Conservation (phyloP, 2,888 invertebrate species). For the Chrysolina haemoptera region DNA sequence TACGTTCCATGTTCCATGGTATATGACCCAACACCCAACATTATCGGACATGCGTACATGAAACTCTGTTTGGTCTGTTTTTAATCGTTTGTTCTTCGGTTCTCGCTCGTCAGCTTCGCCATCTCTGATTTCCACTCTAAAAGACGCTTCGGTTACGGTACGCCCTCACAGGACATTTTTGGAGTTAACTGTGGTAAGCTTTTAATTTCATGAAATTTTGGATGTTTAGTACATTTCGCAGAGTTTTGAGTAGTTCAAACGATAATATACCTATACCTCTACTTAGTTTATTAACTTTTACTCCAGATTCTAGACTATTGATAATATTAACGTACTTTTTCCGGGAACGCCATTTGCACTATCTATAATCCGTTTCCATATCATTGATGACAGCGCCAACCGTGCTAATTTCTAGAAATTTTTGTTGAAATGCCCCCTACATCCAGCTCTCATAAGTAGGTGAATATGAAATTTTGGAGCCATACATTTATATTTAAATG, state of each 20-base stretch:
- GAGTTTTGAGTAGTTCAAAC: not conserved
- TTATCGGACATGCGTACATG: constrained; percentile 15
- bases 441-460: constrained; percentile 65
- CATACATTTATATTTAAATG: not conserved
- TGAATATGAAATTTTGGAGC: constrained; percentile 36
- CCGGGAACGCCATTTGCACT: constrained; percentile 59
- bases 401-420: constrained; percentile 79
- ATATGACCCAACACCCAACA: not conserved
- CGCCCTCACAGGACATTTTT: constrained; percentile 75
- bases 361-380: constrained; percentile 55
- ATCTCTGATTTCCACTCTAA: constrained; percentile 68
- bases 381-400: constrained; percentile 80
- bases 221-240: constrained; percentile 25
- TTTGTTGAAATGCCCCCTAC: constrained; percentile 79
- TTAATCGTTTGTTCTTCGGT: constrained; percentile 13
- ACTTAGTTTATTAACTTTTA: not conserved
- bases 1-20: no score
- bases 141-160: constrained; percentile 70
- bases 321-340: constrained; percentile 46
- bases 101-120: constrained; percentile 67
- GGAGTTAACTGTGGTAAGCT: constrained; percentile 69
- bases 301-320: constrained; percentile 26
- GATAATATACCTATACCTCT: not conserved
- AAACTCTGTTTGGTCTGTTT: no score
- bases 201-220: constrained; percentile 29